Conservation (phyloP, 2,888 invertebrate species). For the Cremastobaeus sp. region DNA sequence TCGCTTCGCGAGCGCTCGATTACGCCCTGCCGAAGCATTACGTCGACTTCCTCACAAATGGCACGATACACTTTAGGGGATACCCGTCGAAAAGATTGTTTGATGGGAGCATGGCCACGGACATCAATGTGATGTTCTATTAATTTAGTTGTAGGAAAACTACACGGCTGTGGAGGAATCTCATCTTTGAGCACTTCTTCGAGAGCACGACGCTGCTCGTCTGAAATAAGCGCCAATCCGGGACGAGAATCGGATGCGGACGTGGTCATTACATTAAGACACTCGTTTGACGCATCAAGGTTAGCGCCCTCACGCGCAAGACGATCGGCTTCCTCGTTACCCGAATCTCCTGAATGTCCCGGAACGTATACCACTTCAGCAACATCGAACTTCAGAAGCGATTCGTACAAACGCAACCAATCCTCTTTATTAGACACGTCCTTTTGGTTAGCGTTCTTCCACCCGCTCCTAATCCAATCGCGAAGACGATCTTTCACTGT, state of each 20-base stretch:
- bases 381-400: not conserved
- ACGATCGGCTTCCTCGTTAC: not conserved
- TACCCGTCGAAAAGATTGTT: not conserved
- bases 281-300: not conserved
- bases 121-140: not conserved
- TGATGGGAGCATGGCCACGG: not conserved
- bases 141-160: not conserved
- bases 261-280: not conserved
- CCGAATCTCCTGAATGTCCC: not conserved
- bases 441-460: not conserved
- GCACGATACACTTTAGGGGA: not conserved
- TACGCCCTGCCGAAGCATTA: not conserved
- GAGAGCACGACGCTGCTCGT: not conserved
- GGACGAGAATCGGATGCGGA: not conserved
- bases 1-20: slow-evolving; percentile 16
- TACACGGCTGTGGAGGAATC: not conserved
- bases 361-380: not conserved
- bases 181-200: not conserved
- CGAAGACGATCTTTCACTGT: not conserved
- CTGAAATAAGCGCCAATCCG: not conserved
- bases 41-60: not conserved
- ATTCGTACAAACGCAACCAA: not conserved
- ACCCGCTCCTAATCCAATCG: not conserved
- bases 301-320: not conserved
- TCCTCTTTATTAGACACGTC: not conserved